Evolutionary conservation across 2,888 invertebrate genomes (phyloP), one percentile per base, ranked within the genome.

Genomic region (Masnerella sp.): DNA sequence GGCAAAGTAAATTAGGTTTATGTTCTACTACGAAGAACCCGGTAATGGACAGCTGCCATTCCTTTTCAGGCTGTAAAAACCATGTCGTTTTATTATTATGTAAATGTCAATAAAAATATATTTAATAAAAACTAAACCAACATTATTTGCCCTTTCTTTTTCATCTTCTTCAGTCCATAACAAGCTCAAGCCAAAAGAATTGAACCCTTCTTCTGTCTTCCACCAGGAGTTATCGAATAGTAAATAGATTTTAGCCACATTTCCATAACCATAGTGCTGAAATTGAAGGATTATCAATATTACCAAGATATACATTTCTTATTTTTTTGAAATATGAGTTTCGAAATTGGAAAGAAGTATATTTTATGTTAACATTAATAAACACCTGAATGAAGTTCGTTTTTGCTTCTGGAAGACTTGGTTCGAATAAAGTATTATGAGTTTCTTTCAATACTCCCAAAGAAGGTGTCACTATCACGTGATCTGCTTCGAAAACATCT

Each of bases 391-490:
- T 92, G 0, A 90, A 89, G 8, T 85, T 85, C 0, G 88, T 74
- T 87, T 93, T 93, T 2, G 83, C 80, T 8, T 82, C 64, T 0
- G 92, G 90, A 30, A 93, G 83, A 1, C 86, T 77, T 0, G 93
- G 93, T 2, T 84, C 79, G 79, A 93, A 93, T 18, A 92, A 72
- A 0, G 82, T 83, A 5, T 85, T 74, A 62, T 90, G 85, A 59
- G 89, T 86, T 15, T 89, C 89, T 81, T 94, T 94, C 11, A 94
- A 85, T 0, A 92, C 92, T 0, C 94, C 94, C 0, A 94, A 83
- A 0, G 94, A 92, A 0, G 91, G 88, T 0, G 94, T 94, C 0
- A 93, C 88, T 20, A 95, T 90, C 0, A 92, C 91, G 79, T 91
- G 91, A 77, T 91, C 90, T 0, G 92, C 92, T 15, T 79, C 82